phyloP scores from a whole-genome alignment of 2,113 vertebrate genomes.

The Thryonomys swinderianus region DNA sequence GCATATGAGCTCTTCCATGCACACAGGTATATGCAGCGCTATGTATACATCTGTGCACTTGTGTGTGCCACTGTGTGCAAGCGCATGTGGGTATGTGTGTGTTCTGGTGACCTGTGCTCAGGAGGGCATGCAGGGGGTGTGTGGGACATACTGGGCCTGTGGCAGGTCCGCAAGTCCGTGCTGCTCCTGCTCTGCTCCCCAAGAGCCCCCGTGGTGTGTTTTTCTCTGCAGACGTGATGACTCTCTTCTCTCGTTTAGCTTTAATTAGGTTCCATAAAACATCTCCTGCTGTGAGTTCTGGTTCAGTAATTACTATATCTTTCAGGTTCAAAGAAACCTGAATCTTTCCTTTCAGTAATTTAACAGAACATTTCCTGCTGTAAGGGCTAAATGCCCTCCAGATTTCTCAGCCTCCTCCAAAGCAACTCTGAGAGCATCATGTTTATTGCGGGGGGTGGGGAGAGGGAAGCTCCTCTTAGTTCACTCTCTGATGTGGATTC shows the following conservation, averaged over 20 bases:
- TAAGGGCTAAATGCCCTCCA: conserved; percentile 49
- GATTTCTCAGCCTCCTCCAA: background rate
- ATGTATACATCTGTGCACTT: no score
- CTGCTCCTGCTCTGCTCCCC: background rate
- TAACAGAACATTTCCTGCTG: conserved; percentile 49
- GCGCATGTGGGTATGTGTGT: fast-evolving
- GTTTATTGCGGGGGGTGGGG: background rate
- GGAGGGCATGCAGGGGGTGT: background rate
- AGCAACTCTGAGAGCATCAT: background rate
- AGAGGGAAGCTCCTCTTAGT: background rate
- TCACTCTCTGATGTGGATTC: background rate
- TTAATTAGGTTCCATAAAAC: conserved; percentile 73
- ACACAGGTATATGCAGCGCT: no score
- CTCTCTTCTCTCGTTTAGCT: conserved; percentile 20
- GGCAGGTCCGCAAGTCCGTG: no score
- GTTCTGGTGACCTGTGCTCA: background rate
- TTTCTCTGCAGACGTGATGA: background rate
- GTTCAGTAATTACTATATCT: conserved; percentile 69
- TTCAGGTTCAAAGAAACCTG: conserved; percentile 66
- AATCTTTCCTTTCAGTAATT: conserved; percentile 63
- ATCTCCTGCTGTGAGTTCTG: conserved; percentile 60
- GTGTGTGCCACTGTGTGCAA: background rate
- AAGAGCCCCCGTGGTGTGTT: background rate
- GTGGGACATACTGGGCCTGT: fast-evolving
- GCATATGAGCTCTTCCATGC: fast-evolving